Percentiles rank a stretch among this genome's conserved stretches.
These are phyloP conservation scores for Astropecten irregularis DNA, from an alignment of 53 echinoderm and acorn worm genomes.

Conservation along the genomic window DNA sequence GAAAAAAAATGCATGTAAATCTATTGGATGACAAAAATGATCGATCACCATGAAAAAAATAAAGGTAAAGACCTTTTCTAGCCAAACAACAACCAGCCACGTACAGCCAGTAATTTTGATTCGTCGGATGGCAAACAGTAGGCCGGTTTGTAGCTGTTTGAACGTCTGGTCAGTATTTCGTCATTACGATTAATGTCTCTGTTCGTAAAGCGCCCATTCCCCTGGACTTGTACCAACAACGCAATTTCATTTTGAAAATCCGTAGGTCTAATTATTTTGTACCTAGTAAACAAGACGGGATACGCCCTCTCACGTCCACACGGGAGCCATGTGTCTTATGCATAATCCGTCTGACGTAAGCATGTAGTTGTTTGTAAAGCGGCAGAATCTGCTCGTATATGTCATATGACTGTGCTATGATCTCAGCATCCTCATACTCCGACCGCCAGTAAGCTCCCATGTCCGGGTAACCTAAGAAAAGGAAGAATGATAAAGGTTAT, in stretches of 20 bases:
- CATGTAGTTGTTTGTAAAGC: conserved; percentile 77
- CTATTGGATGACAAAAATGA: not conserved
- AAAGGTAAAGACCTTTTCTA: too few species aligned
- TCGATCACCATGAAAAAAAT: not conserved
- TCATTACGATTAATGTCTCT: too few species aligned
- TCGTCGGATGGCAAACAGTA: not conserved
- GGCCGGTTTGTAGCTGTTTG: too few species aligned
- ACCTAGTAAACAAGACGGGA: conserved; percentile 78
- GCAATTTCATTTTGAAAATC: too few species aligned
- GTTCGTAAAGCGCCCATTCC: too few species aligned
- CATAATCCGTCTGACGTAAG: conserved; percentile 75
- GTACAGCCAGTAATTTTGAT: too few species aligned
- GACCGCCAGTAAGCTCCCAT: conserved; percentile 76
- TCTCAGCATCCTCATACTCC: conserved; percentile 62
- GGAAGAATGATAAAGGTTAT: too few species aligned
- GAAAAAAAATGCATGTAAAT: not conserved
- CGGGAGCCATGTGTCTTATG: conserved; percentile 46
- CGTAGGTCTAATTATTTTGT: too few species aligned
- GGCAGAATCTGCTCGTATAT: conserved; percentile 71
- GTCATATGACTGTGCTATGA: conserved; percentile 54
- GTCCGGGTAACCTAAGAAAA: conserved; percentile 48
- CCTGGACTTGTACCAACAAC: too few species aligned
- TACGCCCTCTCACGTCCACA: conserved; percentile 61
- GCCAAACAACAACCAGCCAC: not conserved
- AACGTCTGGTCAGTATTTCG: too few species aligned